These are phyloP conservation scores for Naso thynnoides DNA, from an alignment of 2,797 vertebrate species.

Conservation along the genomic window DNA sequence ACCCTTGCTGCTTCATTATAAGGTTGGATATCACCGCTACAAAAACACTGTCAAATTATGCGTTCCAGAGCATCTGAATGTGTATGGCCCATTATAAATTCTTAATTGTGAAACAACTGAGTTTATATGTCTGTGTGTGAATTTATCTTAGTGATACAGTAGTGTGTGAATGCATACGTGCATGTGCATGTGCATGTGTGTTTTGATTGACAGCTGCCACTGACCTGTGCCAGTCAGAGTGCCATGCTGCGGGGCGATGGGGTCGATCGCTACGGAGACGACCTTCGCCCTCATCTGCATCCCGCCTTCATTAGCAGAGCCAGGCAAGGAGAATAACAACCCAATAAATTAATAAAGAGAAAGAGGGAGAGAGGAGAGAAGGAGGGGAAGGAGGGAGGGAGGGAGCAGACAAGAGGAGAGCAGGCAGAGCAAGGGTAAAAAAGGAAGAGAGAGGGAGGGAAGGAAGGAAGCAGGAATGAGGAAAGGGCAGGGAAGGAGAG, in stretches of 20 bases:
- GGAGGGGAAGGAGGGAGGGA: constrained; percentile 31
- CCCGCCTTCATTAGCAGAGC: constrained; percentile 87
- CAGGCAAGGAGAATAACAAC: constrained; percentile 86
- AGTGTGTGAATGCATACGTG: constrained; percentile 32
- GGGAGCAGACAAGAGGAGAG: constrained; percentile 59
- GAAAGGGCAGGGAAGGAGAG: constrained; percentile 64
- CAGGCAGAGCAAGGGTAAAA: constrained; percentile 61
- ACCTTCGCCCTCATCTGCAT: constrained; percentile 89
- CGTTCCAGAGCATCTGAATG: constrained; percentile 11
- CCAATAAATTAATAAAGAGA: constrained; percentile 88
- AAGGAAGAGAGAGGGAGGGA: constrained; percentile 49
- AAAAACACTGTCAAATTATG: background rate
- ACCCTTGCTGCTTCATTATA: constrained; percentile 15
- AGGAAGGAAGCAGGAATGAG: constrained; percentile 45
- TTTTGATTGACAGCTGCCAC: constrained; percentile 89
- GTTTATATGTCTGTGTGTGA: constrained; percentile 41
- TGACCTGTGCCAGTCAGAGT: constrained; percentile 87
- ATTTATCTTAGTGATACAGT: constrained; percentile 37
- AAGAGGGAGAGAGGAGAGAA: constrained; percentile 58
- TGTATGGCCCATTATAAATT: constrained; percentile 35
- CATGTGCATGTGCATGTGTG: constrained; percentile 32
- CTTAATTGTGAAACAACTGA: constrained; percentile 33
- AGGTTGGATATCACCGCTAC: background rate
- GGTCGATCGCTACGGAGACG: constrained; percentile 86
- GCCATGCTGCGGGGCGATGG: constrained; percentile 80